Percentiles rank a stretch among this genome's conserved stretches.
Conservation (phyloP, 1,140 invertebrate species). For the Aphis gossypii region DNA sequence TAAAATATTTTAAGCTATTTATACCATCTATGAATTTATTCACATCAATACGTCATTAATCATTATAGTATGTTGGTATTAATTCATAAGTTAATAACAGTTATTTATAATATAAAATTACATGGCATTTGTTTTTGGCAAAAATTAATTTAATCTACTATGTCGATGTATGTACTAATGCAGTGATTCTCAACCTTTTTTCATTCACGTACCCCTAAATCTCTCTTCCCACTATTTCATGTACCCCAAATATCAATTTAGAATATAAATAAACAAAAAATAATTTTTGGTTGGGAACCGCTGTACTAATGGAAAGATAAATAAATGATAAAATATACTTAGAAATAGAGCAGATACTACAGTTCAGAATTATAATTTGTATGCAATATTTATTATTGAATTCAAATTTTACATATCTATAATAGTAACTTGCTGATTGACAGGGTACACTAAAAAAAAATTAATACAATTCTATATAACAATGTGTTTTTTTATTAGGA, state of each 20-base stretch:
- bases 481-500: background rate
- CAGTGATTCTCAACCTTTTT: too few species aligned
- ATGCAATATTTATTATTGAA: background rate
- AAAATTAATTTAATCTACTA: background rate
- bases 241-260: too few species aligned
- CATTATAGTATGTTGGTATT: background rate
- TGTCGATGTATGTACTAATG: background rate
- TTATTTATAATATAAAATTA: background rate
- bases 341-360: background rate
- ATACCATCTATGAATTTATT: too few species aligned
- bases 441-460: background rate
- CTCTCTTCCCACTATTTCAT: too few species aligned
- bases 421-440: background rate
- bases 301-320: background rate
- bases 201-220: too few species aligned
- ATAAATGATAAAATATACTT: background rate
- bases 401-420: background rate
- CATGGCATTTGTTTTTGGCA: background rate
- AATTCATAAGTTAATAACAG: background rate
- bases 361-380: background rate
- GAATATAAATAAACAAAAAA: too few species aligned
- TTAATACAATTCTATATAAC: too few species aligned
- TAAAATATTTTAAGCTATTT: too few species aligned
- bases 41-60: background rate
- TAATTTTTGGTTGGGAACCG: too few species aligned